Conservation (phyloP, 23 tunicate genomes). For the Oikopleura vanhoeffeni region DNA sequence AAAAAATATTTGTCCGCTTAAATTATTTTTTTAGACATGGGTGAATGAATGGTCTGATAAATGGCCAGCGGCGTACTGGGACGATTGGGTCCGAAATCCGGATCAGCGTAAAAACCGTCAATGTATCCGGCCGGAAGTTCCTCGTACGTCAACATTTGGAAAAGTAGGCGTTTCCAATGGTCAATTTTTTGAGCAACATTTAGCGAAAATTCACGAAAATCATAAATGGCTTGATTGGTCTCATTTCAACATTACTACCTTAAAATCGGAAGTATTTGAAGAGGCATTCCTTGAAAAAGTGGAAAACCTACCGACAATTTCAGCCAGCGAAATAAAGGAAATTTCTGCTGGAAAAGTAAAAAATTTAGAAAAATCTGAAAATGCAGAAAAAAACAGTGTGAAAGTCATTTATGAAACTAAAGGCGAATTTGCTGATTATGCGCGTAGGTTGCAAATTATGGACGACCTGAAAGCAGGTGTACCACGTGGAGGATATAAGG, state of each 20-base stretch:
- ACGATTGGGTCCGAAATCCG: conserved; percentile 84
- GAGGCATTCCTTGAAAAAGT: conserved; percentile 22
- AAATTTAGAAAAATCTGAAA: too few species aligned
- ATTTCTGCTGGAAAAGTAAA: too few species aligned
- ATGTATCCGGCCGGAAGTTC: conserved; percentile 72
- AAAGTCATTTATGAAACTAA: not conserved
- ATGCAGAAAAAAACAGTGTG: not conserved
- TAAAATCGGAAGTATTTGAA: conserved; percentile 35
- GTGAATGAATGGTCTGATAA: conserved; percentile 27
- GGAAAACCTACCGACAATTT: conserved; percentile 4
- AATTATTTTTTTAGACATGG: conserved; percentile 33
- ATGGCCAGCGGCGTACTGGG: conserved; percentile 93
- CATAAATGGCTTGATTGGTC: conserved; percentile 31
- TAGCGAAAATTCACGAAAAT: conserved; percentile 42
- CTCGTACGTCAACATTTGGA: conserved; percentile 84
- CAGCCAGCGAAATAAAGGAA: not conserved
- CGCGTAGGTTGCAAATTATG: conserved; percentile 45
- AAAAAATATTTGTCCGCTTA: too few species aligned
- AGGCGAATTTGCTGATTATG: conserved; percentile 10
- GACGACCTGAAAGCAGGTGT: conserved; percentile 86
- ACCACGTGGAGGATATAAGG: conserved; percentile 61
- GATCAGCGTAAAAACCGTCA: conserved; percentile 38
- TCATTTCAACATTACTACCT: conserved; percentile 23
- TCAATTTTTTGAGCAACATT: conserved; percentile 64
- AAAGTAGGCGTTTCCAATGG: conserved; percentile 68